These are phyloP conservation scores for Polyommatus icarus DNA, from an alignment of 2,888 invertebrate genomes.

Conservation along the genomic window DNA sequence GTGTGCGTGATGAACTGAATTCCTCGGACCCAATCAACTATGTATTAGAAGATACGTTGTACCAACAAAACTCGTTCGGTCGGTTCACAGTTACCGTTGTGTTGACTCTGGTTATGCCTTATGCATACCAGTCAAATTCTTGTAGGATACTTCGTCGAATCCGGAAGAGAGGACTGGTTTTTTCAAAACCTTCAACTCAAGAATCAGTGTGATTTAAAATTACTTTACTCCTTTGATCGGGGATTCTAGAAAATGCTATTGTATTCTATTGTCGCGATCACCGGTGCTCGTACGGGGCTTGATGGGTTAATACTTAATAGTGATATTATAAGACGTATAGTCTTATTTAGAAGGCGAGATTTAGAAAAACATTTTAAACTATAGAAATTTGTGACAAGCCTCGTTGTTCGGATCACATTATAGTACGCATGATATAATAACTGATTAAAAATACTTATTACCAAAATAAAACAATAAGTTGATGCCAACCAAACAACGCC, in stretches of 20 bases:
- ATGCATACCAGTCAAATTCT: constrained; percentile 37
- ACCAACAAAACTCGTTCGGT: constrained; percentile 60
- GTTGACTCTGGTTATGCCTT: constrained; percentile 57
- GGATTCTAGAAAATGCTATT: too few relatives aligned
- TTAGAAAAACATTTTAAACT: too few relatives aligned
- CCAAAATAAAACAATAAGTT: constrained; percentile 7
- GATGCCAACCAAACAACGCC: constrained; percentile 5
- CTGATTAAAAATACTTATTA: background rate
- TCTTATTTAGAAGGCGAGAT: too few relatives aligned
- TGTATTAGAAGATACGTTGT: constrained; percentile 61
- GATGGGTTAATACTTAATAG: too few relatives aligned
- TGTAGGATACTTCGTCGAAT: constrained; percentile 5
- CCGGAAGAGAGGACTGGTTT: constrained; percentile 9
- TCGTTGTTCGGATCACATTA: too few relatives aligned
- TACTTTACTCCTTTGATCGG: too few relatives aligned
- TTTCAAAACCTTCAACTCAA: background rate
- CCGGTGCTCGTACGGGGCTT: too few relatives aligned
- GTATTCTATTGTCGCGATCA: too few relatives aligned
- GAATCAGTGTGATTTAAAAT: background rate
- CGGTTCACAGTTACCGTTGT: constrained; percentile 49
- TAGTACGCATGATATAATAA: background rate
- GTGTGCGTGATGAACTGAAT: constrained; percentile 46
- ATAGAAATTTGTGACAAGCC: too few relatives aligned
- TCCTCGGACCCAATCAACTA: constrained; percentile 54
- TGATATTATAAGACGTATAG: background rate